Conservation (phyloP, 2,888 invertebrate genomes). For the Bombyx huttoni region DNA sequence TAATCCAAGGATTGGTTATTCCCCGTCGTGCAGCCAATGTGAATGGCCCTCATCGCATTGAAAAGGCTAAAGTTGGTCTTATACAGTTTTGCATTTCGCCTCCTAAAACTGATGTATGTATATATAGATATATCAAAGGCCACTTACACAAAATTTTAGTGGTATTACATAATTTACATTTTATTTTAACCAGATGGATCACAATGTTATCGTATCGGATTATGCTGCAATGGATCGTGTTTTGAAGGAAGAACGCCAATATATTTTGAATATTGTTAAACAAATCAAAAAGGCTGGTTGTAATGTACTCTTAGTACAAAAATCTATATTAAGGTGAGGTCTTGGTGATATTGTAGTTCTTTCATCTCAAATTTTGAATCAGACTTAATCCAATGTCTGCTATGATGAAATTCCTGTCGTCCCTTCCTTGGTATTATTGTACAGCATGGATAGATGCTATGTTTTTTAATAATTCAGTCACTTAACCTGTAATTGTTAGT, state of each 20-base stretch:
- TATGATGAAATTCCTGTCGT: too few relatives aligned
- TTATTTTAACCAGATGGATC: conserved; percentile 82
- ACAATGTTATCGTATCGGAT: conserved; percentile 95
- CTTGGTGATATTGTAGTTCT: too few relatives aligned
- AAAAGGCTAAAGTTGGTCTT: conserved; percentile 98
- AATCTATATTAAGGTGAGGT: conserved; percentile 79
- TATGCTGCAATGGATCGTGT: conserved; percentile 99
- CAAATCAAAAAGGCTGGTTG: conserved; percentile 99
- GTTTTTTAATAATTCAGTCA: too few relatives aligned
- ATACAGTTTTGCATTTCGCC: conserved; percentile 99
- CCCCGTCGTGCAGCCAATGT: conserved; percentile 90
- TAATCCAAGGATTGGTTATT: conserved; percentile 96
- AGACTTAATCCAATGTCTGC: too few relatives aligned
- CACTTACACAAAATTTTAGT: not conserved
- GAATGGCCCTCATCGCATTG: conserved; percentile 93
- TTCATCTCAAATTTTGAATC: too few relatives aligned
- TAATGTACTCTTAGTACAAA: conserved; percentile 94
- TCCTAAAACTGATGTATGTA: conserved; percentile 95
- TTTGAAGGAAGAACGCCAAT: conserved; percentile 95
- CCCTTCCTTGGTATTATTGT: too few relatives aligned
- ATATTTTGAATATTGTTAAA: conserved; percentile 98
- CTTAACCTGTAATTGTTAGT: too few relatives aligned
- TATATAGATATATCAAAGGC: not conserved
- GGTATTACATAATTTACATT: not conserved
- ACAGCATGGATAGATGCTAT: too few relatives aligned